These are phyloP conservation scores for Forpus xanthops DNA, from an alignment of 2,797 vertebrate species.

Conservation along the genomic window DNA sequence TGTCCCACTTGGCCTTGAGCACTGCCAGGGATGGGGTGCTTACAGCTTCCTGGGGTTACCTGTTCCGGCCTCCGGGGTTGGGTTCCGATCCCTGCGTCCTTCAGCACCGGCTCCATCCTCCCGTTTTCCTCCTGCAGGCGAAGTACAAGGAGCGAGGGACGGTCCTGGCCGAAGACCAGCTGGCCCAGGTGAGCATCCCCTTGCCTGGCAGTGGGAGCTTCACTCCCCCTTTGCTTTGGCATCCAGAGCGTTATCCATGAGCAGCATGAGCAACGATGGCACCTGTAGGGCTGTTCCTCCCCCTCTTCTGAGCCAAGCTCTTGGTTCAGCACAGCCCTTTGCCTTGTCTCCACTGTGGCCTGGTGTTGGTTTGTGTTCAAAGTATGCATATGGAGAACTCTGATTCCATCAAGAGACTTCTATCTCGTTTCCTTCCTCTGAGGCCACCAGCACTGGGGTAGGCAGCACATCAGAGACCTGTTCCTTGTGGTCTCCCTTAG, in stretches of 20 bases:
- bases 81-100: accelerated
- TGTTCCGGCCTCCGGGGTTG: not conserved
- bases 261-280: accelerated
- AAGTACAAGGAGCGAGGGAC: slow-evolving; percentile 96
- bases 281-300: not conserved
- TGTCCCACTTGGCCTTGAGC: too few relatives aligned
- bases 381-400: not conserved
- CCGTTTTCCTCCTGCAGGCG: slow-evolving; percentile 76
- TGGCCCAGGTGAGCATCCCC: slow-evolving; percentile 83
- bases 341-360: not conserved
- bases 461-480: not conserved
- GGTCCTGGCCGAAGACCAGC: slow-evolving; percentile 93
- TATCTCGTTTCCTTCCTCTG: not conserved
- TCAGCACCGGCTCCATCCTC: not conserved
- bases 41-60: not conserved
- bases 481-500: not conserved
- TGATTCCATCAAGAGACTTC: accelerated
- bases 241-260: accelerated
- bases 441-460: not conserved
- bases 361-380: not conserved
- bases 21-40: too few relatives aligned
- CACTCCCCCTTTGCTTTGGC: accelerated
- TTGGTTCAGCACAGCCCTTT: not conserved
- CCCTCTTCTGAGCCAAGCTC: not conserved
- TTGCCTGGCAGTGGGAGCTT: not conserved